Percentiles rank a stretch among this genome's conserved stretches.
These are phyloP conservation scores for Cassiopea andromeda DNA, from an alignment of 30 jellyfish, hydroid and myxozoan species.

Conservation along the genomic window DNA sequence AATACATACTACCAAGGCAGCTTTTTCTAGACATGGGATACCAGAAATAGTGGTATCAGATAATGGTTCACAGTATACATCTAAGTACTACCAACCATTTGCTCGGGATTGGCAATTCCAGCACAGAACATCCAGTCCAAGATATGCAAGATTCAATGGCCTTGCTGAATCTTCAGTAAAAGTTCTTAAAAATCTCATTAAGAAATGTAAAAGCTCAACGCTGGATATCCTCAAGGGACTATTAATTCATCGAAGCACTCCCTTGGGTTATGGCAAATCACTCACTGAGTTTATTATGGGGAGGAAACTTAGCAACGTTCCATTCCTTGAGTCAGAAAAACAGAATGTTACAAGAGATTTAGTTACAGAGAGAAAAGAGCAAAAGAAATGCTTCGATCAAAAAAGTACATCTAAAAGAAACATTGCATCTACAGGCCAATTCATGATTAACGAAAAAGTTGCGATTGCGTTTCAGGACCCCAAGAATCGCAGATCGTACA, in stretches of 20 bases:
- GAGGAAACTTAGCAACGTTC: slow-evolving; percentile 29
- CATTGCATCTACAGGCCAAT: neutral
- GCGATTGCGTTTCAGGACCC: neutral
- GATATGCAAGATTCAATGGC: neutral
- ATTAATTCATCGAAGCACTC: slow-evolving; percentile 48
- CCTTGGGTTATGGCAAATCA: slow-evolving; percentile 44
- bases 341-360: neutral
- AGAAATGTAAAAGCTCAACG: slow-evolving; percentile 52
- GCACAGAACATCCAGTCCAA: no score
- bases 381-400: neutral
- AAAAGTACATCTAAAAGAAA: neutral
- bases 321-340: neutral
- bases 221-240: slow-evolving; percentile 54
- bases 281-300: slow-evolving; percentile 55
- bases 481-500: slow-evolving; percentile 17
- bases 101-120: no score
- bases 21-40: no score
- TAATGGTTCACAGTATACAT: neutral
- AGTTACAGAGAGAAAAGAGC: neutral
- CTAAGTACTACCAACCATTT: neutral
- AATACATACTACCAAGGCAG: no score
- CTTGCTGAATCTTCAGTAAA: slow-evolving; percentile 34
- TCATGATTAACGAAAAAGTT: neutral
- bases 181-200: slow-evolving; percentile 30
- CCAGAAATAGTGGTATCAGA: no score